Conservation (phyloP, 1,140 invertebrate genomes). For the Daktulosphaira vitifoliae region DNA sequence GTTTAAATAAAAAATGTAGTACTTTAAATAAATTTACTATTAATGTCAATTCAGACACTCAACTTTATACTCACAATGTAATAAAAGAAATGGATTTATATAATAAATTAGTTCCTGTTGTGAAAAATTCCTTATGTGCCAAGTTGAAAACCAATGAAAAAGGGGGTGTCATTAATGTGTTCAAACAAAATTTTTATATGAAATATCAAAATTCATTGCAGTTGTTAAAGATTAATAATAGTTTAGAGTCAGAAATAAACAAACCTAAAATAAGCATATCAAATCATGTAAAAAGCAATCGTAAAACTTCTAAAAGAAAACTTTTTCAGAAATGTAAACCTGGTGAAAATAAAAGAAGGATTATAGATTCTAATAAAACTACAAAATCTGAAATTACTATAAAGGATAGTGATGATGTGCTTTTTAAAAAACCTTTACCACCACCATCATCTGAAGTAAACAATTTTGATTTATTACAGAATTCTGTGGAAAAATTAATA, state of each 20-base stretch:
- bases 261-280: neutral
- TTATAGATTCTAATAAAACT: too few species aligned
- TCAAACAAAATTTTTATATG: conserved; percentile 14
- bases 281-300: neutral
- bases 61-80: neutral
- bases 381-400: too few species aligned
- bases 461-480: too few species aligned
- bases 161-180: neutral
- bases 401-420: neutral
- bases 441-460: too few species aligned
- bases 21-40: neutral
- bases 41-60: neutral
- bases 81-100: conserved; percentile 2
- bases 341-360: too few species aligned
- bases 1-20: neutral
- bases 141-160: neutral
- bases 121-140: conserved; percentile 1
- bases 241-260: neutral
- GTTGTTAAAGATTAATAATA: neutral
- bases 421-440: neutral
- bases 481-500: neutral
- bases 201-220: neutral
- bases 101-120: neutral
- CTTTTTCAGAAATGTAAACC: neutral
- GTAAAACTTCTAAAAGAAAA: conserved; percentile 7